Conservation (phyloP, 2,888 invertebrate genomes). For the Cosmorhoe ocellata region DNA sequence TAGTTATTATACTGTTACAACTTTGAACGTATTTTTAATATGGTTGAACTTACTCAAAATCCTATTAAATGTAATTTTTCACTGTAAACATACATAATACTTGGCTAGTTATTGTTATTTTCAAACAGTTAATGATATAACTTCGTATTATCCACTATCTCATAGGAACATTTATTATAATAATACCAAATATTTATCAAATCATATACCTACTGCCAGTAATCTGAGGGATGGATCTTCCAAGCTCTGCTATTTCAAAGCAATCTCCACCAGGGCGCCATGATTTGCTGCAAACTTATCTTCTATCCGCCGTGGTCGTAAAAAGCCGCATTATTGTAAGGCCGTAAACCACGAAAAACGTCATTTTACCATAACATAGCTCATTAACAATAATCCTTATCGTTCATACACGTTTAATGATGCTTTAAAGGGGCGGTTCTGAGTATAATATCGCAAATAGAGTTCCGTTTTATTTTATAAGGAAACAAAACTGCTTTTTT, state of each 20-base stretch:
- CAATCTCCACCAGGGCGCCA: conserved; percentile 6
- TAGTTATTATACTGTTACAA: too few species aligned
- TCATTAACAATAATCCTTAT: conserved; percentile 76
- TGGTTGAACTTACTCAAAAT: too few species aligned
- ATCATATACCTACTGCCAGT: conserved; percentile 1
- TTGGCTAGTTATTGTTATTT: too few species aligned
- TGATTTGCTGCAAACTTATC: conserved; percentile 26
- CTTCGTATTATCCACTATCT: too few species aligned
- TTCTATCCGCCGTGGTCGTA: conserved; percentile 30
- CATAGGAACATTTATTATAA: too few species aligned
- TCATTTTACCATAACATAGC: conserved; percentile 58
- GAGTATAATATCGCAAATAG: conserved; percentile 26
- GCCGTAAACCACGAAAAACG: conserved; percentile 53
- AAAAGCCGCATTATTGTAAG: conserved; percentile 31
- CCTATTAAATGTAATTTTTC: too few species aligned
- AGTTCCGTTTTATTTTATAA: conserved; percentile 9
- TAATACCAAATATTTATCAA: too few species aligned
- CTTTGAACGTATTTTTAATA: too few species aligned
- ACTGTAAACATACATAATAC: too few species aligned
- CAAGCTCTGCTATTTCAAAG: background rate
- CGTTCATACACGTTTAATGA: conserved; percentile 71
- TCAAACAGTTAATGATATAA: too few species aligned
- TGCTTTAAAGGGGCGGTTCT: conserved; percentile 66
- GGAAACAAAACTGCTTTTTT: too few species aligned
- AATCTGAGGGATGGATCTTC: background rate